Conservation (phyloP, 2,797 vertebrate species). For the Gymnoscopelus microlampas region DNA sequence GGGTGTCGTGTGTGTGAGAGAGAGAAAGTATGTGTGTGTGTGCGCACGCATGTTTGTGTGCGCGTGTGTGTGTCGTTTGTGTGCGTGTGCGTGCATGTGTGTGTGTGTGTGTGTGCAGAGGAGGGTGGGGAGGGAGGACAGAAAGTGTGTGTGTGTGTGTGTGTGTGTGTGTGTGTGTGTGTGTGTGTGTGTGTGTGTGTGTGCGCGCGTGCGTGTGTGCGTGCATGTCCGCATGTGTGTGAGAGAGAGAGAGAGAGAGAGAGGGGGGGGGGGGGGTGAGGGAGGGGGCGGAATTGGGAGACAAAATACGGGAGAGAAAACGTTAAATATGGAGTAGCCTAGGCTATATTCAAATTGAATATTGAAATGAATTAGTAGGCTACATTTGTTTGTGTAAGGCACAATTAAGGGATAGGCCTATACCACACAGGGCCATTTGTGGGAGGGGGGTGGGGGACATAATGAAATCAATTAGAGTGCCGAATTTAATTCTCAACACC, state of each 20-base stretch:
- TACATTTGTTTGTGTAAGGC: too few relatives aligned
- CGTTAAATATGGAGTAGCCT: too few relatives aligned
- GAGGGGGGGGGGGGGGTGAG: neutral
- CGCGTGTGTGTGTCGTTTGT: neutral
- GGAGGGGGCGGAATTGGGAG: slow-evolving; percentile 6
- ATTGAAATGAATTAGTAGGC: too few relatives aligned
- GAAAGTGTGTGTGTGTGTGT: slow-evolving; percentile 4
- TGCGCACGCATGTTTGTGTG: neutral
- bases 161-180: neutral
- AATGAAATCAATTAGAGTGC: too few relatives aligned
- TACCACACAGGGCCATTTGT: too few relatives aligned
- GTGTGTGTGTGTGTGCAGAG: slow-evolving; percentile 1
- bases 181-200: neutral
- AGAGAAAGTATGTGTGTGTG: neutral
- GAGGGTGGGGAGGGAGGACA: neutral
- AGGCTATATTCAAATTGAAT: too few relatives aligned
- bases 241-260: slow-evolving; percentile 3
- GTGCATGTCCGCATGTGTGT: neutral
- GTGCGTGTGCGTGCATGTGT: neutral
- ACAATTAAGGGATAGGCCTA: too few relatives aligned
- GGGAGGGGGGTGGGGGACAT: too few relatives aligned
- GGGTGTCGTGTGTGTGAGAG: neutral
- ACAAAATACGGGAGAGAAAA: slow-evolving; percentile 5
- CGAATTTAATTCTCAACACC: too few relatives aligned
- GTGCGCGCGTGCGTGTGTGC: slow-evolving; percentile 5